Evolutionary conservation across 2,888 invertebrate genomes (phyloP), one percentile per base, ranked within the genome.

Genomic region (Cryptocheilus praepositus): DNA sequence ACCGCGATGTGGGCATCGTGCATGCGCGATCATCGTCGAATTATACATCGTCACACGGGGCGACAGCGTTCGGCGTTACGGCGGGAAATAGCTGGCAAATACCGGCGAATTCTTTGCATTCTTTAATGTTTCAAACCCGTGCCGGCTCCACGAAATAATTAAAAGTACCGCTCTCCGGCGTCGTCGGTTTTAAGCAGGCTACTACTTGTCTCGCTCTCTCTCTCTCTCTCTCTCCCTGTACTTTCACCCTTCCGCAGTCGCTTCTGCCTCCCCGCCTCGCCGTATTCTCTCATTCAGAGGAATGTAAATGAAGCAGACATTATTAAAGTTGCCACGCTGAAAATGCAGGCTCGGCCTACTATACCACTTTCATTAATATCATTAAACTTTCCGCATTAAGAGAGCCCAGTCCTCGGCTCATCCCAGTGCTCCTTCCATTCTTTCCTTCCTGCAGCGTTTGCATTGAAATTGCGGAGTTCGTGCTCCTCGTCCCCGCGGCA

Each of bases 271-370:
- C 49, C 59, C 61, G 53, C 52, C 44, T 21, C 19, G 21, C 54
- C 19, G 44, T 28, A 51, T 45, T 52, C 61, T 63, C 70, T 64
- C 67, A 72, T 73, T 73, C 69, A 59, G 57, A 63, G 62, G 69
- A 80, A 81, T 81, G 77, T 78, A 79, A 81, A 81, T 73, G 79
- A 81, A 73, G 71, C 73, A 71, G 74, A 75, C 69, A 70, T 74
- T 77, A 74, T 73, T 76, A 74, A 80, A 81, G 76, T 76, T 74
- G 65, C 65, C 61, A 56, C 63, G 59, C 53, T 74, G 73, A 76
- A 79, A 79, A 79, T 72, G 67, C 69, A 72, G 62, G 63, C 28
- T 36, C 64, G 36, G 69, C 72, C 70, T 71, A 69, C 71, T 61
- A 69, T 72, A 69, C 68, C 67, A 79, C 72, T 74, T 79, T 79